Conservation (phyloP, 1,140 invertebrate genomes). For the Prorops nasuta region DNA sequence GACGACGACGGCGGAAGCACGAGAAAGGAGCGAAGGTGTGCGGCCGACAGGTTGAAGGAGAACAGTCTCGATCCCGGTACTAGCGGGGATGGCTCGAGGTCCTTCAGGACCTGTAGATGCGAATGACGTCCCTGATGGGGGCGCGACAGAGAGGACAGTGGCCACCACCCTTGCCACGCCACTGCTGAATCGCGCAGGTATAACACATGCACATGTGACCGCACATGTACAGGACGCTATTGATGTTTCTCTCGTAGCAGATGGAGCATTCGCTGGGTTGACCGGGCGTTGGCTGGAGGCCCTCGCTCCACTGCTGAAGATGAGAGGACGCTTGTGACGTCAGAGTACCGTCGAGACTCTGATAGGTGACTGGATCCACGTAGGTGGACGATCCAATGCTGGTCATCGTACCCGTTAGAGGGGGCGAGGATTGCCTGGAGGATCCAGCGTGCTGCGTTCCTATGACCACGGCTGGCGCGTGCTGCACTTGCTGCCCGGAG, state of each 20-base stretch:
- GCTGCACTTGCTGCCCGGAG: conserved; percentile 10
- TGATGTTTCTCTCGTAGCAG: conserved; percentile 89
- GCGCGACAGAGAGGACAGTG: conserved; percentile 94
- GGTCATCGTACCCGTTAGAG: conserved; percentile 47
- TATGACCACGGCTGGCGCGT: conserved; percentile 11
- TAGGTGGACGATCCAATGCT: conserved; percentile 60
- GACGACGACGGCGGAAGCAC: conserved; percentile 18
- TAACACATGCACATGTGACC: conserved; percentile 99
- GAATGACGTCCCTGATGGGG: conserved; percentile 90
- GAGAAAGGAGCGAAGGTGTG: background rate
- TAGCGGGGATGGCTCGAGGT: too few species aligned
- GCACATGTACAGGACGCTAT: conserved; percentile 93
- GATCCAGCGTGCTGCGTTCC: conserved; percentile 24
- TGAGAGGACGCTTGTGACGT: conserved; percentile 39
- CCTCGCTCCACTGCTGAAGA: conserved; percentile 52
- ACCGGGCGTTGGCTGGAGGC: conserved; percentile 45
- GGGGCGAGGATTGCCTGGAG: conserved; percentile 34
- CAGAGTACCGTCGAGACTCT: conserved; percentile 41
- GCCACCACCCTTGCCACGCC: conserved; percentile 82
- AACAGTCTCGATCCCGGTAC: too few species aligned
- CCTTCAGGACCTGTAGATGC: conserved; percentile 89
- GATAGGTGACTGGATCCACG: conserved; percentile 50
- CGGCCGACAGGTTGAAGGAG: too few species aligned
- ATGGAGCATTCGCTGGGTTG: conserved; percentile 81
- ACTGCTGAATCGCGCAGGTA: conserved; percentile 89